phyloP scores from a whole-genome alignment of 2,888 invertebrate genomes.

The Drosophila conformis region DNA sequence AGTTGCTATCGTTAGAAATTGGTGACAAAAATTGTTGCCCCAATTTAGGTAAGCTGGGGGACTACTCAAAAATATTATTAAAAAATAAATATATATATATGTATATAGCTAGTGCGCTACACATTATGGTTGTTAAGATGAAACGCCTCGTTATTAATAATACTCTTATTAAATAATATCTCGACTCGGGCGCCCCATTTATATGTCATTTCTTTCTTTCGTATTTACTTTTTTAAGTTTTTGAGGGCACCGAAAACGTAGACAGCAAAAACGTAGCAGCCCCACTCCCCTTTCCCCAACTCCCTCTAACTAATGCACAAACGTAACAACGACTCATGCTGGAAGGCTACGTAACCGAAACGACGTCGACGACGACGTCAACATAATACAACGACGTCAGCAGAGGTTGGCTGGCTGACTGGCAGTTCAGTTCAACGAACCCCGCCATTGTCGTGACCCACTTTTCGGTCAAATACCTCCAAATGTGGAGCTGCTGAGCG shows the following conservation, averaged over 20 bases:
- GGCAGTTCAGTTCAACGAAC: constrained; percentile 85
- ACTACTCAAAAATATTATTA: constrained; percentile 11
- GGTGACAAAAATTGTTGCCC: constrained; percentile 35
- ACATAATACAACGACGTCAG: constrained; percentile 62
- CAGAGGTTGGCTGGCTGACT: constrained; percentile 63
- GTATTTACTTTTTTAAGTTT: constrained; percentile 35
- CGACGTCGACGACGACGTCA: constrained; percentile 67
- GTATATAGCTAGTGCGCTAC: neutral
- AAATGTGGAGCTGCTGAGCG: constrained; percentile 84
- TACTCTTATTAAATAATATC: constrained; percentile 73
- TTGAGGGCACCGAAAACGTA: constrained; percentile 70
- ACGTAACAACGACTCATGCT: constrained; percentile 50
- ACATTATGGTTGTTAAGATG: neutral
- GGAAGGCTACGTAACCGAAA: constrained; percentile 78
- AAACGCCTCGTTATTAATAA: constrained; percentile 8
- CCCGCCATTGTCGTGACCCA: constrained; percentile 85
- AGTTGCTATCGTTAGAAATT: constrained; percentile 26
- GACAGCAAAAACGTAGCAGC: constrained; percentile 32
- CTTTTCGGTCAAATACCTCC: constrained; percentile 85
- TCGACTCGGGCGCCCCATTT: constrained; percentile 26
- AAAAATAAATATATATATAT: neutral
- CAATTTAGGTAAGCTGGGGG: constrained; percentile 21
- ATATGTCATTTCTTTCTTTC: constrained; percentile 23
- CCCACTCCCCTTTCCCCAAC: neutral
- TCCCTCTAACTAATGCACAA: constrained; percentile 4